A percentile compares a stretch with the other conserved stretches of the same genome.
These are phyloP conservation scores for Andinoacara biseriatus DNA, from an alignment of 2,113 vertebrate genomes.

Conservation along the genomic window DNA sequence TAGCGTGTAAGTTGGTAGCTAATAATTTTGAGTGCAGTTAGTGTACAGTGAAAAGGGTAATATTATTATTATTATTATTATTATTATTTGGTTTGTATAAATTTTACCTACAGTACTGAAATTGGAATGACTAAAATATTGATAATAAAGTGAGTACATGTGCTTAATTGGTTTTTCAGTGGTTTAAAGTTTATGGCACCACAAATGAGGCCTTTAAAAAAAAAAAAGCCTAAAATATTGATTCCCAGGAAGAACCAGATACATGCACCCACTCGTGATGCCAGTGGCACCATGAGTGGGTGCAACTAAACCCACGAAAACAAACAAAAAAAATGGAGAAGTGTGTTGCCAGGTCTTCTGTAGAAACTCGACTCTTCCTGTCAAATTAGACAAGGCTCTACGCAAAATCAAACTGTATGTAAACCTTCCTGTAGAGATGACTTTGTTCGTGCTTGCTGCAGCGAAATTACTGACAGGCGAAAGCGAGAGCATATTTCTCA, in stretches of 20 bases:
- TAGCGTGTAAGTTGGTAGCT: neutral
- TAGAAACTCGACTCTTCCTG: neutral
- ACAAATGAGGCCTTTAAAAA: neutral
- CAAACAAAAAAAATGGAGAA: neutral
- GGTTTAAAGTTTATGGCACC: neutral
- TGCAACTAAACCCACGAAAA: neutral
- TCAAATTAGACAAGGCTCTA: neutral
- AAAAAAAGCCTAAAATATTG: neutral
- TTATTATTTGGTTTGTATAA: neutral
- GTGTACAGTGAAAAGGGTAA: neutral
- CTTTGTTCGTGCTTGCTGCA: neutral
- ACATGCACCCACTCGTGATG: neutral
- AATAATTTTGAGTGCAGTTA: neutral
- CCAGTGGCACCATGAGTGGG: neutral
- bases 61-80: no score
- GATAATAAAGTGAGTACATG: neutral
- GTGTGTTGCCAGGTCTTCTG: neutral
- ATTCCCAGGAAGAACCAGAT: slow-evolving; percentile 2
- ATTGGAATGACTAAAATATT: neutral
- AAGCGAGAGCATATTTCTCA: no score
- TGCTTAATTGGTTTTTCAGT: neutral
- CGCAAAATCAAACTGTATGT: neutral
- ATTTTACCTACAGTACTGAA: neutral
- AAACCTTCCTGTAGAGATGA: neutral
- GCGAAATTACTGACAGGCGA: no score